Conservation (phyloP, 2,888 invertebrate species). For the Pollenia amentaria region DNA sequence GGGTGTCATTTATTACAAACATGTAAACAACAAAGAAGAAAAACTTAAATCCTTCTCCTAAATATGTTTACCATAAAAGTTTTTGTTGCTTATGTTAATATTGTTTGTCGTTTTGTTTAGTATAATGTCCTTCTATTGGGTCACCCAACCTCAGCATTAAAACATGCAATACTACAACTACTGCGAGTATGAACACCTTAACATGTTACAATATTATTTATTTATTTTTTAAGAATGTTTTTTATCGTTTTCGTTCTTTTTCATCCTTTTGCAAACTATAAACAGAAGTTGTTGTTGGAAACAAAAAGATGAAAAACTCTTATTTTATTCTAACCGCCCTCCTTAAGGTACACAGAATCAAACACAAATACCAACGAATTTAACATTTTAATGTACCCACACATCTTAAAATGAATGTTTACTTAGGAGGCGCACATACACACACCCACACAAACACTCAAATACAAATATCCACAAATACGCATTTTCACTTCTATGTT, state of each 20-base stretch:
- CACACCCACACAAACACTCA: not conserved
- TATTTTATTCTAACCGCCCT: conserved; percentile 53
- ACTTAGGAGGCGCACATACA: conserved; percentile 3
- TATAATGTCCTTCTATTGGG: conserved; percentile 75
- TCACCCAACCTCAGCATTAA: conserved; percentile 66
- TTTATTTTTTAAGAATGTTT: not conserved
- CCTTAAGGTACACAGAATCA: conserved; percentile 13
- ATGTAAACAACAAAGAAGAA: not conserved
- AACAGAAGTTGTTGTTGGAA: conserved; percentile 4
- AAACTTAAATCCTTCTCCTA: not conserved
- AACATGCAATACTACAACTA: conserved; percentile 14
- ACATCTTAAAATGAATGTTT: conserved; percentile 5
- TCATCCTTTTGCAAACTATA: conserved; percentile 29
- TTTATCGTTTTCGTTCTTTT: conserved; percentile 25
- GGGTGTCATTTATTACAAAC: not conserved
- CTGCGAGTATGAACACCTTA: conserved; percentile 14
- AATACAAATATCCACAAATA: not conserved
- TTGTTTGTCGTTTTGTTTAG: conserved; percentile 32
- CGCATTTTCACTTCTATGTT: conserved; percentile 10
- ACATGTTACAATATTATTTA: conserved; percentile 13
- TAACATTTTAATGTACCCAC: conserved; percentile 14
- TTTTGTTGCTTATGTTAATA: conserved; percentile 15
- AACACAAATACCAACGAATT: not conserved
- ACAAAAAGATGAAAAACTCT: conserved; percentile 25
- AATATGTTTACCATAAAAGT: conserved; percentile 15